Conservation (phyloP, 2,113 vertebrate genomes). For the Pteruthius melanotis region DNA sequence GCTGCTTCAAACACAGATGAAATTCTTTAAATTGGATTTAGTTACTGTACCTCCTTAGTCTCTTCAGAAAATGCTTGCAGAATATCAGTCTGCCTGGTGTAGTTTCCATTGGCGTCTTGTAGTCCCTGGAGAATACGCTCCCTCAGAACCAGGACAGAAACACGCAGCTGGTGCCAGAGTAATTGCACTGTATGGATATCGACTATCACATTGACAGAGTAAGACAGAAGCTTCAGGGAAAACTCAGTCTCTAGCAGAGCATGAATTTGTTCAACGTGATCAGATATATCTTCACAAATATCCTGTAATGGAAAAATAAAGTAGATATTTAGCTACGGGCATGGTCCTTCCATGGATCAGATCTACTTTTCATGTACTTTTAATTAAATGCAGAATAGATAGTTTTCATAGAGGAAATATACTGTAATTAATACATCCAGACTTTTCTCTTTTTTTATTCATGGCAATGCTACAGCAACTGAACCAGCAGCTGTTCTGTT, state of each 20-base stretch:
- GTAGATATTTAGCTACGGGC: neutral
- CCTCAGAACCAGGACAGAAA: slow-evolving; percentile 94
- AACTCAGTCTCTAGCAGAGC: slow-evolving; percentile 96
- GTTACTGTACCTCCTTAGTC: slow-evolving; percentile 83
- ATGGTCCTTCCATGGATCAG: neutral
- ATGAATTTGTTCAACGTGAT: slow-evolving; percentile 99
- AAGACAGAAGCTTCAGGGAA: slow-evolving; percentile 96
- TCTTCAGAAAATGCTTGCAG: slow-evolving; percentile 95
- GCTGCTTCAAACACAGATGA: neutral
- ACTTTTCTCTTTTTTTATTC: neutral
- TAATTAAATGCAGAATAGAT: neutral
- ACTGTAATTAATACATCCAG: neutral
- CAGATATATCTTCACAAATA: slow-evolving; percentile 98
- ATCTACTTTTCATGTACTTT: neutral
- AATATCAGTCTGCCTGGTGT: slow-evolving; percentile 94
- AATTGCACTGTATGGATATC: slow-evolving; percentile 94
- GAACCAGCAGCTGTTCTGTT: slow-evolving; percentile 41
- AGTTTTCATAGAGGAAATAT: neutral
- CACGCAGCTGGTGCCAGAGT: slow-evolving; percentile 97
- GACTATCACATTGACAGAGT: slow-evolving; percentile 96
- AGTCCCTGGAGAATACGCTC: slow-evolving; percentile 97
- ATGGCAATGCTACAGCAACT: slow-evolving; percentile 7
- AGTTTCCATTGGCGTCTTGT: slow-evolving; percentile 98
- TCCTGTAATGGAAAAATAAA: slow-evolving; percentile 77
- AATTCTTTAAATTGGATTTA: neutral